These are phyloP conservation scores for Clamator glandarius DNA, from an alignment of 2,797 vertebrate species.

Conservation along the genomic window DNA sequence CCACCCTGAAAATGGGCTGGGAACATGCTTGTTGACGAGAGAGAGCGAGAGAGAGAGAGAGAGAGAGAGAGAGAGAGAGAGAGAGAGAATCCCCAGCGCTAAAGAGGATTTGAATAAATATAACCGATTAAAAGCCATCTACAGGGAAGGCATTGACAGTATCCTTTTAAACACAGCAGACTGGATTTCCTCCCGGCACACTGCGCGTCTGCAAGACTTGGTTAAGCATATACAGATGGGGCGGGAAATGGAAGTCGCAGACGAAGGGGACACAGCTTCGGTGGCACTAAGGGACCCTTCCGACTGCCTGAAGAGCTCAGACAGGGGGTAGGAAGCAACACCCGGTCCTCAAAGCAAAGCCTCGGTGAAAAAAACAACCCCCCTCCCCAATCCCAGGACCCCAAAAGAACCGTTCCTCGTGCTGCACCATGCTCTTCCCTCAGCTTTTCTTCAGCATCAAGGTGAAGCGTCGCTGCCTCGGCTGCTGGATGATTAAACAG, in stretches of 20 bases:
- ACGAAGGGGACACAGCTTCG: neutral
- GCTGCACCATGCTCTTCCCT: neutral
- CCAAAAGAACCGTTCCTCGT: neutral
- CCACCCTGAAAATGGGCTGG: neutral
- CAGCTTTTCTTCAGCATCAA: neutral
- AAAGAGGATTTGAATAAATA: neutral
- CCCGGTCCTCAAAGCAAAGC: neutral
- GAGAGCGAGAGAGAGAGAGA: neutral
- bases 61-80: too few species aligned
- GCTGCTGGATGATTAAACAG: neutral
- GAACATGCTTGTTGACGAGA: neutral
- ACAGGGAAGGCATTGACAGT: neutral
- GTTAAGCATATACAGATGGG: too few species aligned
- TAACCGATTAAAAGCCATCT: neutral
- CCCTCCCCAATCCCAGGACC: too few species aligned
- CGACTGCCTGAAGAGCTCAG: neutral
- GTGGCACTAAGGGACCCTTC: neutral
- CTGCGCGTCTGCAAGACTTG: too few species aligned
- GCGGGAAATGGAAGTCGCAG: neutral
- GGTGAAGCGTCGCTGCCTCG: neutral
- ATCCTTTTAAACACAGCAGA: neutral
- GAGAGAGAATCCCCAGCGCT: neutral
- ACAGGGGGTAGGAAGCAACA: neutral
- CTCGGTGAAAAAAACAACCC: neutral
- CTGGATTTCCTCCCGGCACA: neutral